Percentiles rank a stretch among this genome's conserved stretches.
These are phyloP conservation scores for Echinarachnius parma DNA, from an alignment of 53 echinoderm and acorn worm species.

Conservation along the genomic window DNA sequence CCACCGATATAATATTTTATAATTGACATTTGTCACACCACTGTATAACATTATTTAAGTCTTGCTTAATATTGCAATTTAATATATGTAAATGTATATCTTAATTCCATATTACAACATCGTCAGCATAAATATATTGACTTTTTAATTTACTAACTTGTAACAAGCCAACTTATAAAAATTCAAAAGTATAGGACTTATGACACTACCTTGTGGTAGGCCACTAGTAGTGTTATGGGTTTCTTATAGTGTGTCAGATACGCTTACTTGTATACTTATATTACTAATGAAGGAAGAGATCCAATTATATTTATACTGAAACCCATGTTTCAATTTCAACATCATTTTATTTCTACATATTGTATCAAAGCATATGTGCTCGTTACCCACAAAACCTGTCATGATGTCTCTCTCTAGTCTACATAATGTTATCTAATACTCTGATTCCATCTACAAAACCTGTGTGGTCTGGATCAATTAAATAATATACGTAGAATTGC, in stretches of 20 bases:
- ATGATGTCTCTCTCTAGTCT: not conserved
- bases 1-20: too few species aligned
- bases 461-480: not conserved
- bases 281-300: not conserved
- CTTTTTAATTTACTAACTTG: not conserved
- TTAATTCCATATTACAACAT: constrained; percentile 3
- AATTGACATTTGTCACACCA: too few species aligned
- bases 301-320: not conserved
- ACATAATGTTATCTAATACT: not conserved
- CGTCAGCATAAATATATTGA: constrained; percentile 9
- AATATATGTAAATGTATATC: not conserved
- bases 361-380: not conserved
- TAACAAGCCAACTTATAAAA: not conserved
- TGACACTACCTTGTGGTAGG: constrained; percentile 12
- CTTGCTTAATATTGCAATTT: too few species aligned
- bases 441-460: not conserved
- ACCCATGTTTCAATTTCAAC: not conserved
- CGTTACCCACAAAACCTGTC: too few species aligned
- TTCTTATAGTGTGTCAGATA: not conserved
- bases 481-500: not conserved
- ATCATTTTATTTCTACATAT: not conserved
- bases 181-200: constrained; percentile 20
- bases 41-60: too few species aligned
- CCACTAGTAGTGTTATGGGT: not conserved
- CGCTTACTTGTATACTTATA: constrained; percentile 2